phyloP scores from a whole-genome alignment of 2,113 vertebrate species.

The Cryptotis parvus region DNA sequence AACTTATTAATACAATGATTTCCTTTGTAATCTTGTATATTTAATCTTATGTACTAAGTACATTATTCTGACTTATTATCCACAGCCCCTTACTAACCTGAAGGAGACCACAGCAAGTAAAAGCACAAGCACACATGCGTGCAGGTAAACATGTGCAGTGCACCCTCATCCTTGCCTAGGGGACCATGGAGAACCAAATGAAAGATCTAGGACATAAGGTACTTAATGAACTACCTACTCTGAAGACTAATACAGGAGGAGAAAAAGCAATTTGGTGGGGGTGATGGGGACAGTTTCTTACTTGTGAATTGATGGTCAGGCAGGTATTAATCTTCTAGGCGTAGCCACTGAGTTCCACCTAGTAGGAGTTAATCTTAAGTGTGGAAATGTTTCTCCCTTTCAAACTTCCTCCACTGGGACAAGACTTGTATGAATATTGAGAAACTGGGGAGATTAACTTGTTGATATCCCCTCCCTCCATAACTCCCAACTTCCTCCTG shows the following conservation, averaged over 20 bases:
- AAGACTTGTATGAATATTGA: background rate
- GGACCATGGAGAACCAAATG: background rate
- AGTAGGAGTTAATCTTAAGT: background rate
- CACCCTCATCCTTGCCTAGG: background rate
- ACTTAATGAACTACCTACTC: background rate
- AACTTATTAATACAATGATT: background rate
- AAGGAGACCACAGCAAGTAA: background rate
- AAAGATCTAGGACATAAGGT: background rate
- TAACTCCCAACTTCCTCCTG: background rate
- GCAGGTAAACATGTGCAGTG: background rate
- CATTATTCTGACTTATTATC: background rate
- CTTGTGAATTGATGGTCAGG: background rate
- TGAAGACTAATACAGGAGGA: background rate
- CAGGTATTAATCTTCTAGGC: background rate
- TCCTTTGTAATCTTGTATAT: background rate
- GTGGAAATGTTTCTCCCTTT: background rate
- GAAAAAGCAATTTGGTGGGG: background rate
- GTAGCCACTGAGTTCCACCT: no score
- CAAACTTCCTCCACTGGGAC: background rate
- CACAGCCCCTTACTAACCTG: background rate
- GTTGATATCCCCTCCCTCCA: no score
- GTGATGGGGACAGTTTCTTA: background rate
- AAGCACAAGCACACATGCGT: background rate
- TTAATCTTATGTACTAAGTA: constrained; percentile 10
- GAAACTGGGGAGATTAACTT: background rate